These are phyloP conservation scores for Prorops nasuta DNA, from an alignment of 1,140 invertebrate genomes.

Conservation along the genomic window DNA sequence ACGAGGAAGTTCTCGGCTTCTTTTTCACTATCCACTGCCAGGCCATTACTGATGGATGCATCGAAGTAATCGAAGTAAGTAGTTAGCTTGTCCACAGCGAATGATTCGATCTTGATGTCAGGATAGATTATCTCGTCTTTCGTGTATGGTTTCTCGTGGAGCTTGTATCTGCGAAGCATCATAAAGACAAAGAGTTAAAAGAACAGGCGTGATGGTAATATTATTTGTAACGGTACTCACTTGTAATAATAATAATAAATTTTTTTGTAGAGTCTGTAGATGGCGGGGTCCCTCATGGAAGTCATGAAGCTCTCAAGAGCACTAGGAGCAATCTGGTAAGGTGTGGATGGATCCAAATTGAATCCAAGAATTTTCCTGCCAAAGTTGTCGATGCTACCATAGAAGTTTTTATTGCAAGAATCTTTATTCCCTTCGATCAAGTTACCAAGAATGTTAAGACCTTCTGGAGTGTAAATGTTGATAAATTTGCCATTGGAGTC, in stretches of 20 bases:
- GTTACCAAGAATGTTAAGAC: slow-evolving; percentile 54
- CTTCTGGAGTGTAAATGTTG: slow-evolving; percentile 39
- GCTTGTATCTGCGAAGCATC: slow-evolving; percentile 35
- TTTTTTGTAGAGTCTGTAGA: slow-evolving; percentile 65
- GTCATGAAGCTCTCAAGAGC: slow-evolving; percentile 61
- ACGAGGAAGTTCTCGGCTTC: slow-evolving; percentile 33
- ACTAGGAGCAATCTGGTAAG: slow-evolving; percentile 52
- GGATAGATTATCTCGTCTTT: slow-evolving; percentile 62
- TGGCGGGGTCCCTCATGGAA: slow-evolving; percentile 65
- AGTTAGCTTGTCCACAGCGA: slow-evolving; percentile 63
- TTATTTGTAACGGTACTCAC: neutral
- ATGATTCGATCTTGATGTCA: slow-evolving; percentile 63
- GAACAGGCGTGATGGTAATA: neutral
- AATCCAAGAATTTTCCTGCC: slow-evolving; percentile 50
- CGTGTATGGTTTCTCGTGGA: slow-evolving; percentile 60
- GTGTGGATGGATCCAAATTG: slow-evolving; percentile 54
- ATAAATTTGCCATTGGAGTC: slow-evolving; percentile 37
- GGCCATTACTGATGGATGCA: slow-evolving; percentile 65
- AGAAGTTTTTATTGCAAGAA: slow-evolving; percentile 58
- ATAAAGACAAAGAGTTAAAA: neutral
- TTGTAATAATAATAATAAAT: slow-evolving; percentile 55
- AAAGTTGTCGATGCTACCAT: slow-evolving; percentile 58
- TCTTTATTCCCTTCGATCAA: slow-evolving; percentile 56
- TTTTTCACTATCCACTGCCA: slow-evolving; percentile 45
- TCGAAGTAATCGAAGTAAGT: slow-evolving; percentile 74